These are phyloP conservation scores for Indicator maculatus DNA, from an alignment of 2,113 vertebrate species.

Conservation along the genomic window DNA sequence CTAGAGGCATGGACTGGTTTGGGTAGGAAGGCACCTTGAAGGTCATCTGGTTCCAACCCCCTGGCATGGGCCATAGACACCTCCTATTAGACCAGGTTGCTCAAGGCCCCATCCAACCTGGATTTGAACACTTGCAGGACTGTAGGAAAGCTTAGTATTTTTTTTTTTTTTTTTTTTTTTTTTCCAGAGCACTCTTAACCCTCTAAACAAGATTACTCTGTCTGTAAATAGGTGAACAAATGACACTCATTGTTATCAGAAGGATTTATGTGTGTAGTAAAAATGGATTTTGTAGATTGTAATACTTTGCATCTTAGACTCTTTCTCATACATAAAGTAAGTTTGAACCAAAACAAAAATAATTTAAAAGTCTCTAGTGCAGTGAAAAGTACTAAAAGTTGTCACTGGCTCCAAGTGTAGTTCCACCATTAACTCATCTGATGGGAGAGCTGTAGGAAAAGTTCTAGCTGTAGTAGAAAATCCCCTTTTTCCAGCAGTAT, in stretches of 20 bases:
- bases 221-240: not conserved
- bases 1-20: not conserved
- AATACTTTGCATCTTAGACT: not conserved
- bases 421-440: not conserved
- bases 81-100: too few species aligned
- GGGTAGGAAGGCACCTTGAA: too few species aligned
- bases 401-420: not conserved
- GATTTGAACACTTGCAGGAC: too few species aligned
- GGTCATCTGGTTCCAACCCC: too few species aligned
- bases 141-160: not conserved
- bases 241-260: not conserved
- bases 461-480: not conserved
- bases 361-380: not conserved
- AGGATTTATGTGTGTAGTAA: not conserved
- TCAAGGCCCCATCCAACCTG: too few species aligned
- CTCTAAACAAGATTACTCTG: not conserved
- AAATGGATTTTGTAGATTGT: not conserved
- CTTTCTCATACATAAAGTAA: not conserved
- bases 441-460: not conserved
- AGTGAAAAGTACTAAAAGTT: not conserved
- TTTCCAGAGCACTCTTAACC: not conserved
- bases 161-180: not conserved
- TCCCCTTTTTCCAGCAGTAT: not conserved
- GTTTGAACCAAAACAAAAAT: not conserved
- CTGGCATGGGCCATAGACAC: too few species aligned